phyloP scores from a whole-genome alignment of 2,797 vertebrate species.

The Anguilla pacifica region DNA sequence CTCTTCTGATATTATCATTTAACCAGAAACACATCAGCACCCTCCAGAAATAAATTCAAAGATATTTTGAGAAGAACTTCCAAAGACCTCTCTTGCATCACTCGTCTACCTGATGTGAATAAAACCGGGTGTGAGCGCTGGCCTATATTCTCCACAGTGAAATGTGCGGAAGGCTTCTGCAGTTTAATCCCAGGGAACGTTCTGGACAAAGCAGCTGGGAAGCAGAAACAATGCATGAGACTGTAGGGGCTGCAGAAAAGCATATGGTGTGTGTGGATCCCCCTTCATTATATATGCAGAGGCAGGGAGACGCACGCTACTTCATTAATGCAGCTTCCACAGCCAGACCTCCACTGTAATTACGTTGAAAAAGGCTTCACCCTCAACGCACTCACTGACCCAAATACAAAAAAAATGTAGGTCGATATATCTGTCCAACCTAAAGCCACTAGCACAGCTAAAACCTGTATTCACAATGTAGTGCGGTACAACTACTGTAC shows the following conservation, averaged over 20 bases:
- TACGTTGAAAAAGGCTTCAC: not conserved
- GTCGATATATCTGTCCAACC: not conserved
- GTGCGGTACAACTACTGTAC: not conserved
- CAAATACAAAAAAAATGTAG: not conserved
- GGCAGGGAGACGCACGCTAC: not conserved
- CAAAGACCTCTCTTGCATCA: not conserved
- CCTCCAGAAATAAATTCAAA: not conserved
- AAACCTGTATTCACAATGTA: not conserved
- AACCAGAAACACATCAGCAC: not conserved
- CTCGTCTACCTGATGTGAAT: not conserved
- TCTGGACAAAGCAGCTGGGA: not conserved
- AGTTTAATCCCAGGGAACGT: not conserved
- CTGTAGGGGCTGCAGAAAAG: not conserved
- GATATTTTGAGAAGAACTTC: not conserved
- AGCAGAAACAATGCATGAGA: not conserved
- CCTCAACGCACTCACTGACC: not conserved
- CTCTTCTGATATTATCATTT: not conserved
- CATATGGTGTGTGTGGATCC: constrained; percentile 13
- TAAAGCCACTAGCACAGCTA: not conserved
- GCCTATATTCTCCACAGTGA: not conserved
- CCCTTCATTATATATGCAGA: constrained; percentile 13
- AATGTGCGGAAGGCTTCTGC: not conserved
- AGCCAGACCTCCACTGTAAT: not conserved
- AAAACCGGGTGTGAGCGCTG: not conserved
- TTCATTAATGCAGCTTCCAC: not conserved